phyloP scores from a whole-genome alignment of 2,113 vertebrate species.

The Scomber colias region DNA sequence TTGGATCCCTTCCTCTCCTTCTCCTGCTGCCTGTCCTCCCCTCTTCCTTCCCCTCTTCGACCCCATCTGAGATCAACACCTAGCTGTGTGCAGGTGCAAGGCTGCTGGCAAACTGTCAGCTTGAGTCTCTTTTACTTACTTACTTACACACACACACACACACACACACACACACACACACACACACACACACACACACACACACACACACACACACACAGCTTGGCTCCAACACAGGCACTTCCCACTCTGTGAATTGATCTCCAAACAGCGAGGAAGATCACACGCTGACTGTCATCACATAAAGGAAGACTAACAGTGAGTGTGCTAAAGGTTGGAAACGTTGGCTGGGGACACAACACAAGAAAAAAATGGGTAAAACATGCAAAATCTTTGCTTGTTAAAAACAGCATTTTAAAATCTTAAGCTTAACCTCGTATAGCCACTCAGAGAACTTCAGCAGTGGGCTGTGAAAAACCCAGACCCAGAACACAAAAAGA shows the following conservation, averaged over 20 bases:
- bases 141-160: conserved; percentile 63
- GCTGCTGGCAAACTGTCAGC: conserved; percentile 82
- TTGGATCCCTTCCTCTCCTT: conserved; percentile 52
- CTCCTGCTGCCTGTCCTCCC: conserved; percentile 43
- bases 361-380: conserved; percentile 10
- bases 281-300: conserved; percentile 74
- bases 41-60: conserved; percentile 22
- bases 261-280: conserved; percentile 67
- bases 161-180: conserved; percentile 33
- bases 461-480: not conserved
- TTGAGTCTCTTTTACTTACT: conserved; percentile 74
- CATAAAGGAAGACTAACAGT: conserved; percentile 53
- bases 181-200: conserved; percentile 31
- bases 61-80: conserved; percentile 74
- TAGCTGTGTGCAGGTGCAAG: conserved; percentile 81
- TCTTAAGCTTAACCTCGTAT: not conserved
- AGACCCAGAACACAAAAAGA: not conserved
- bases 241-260: conserved; percentile 65
- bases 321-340: conserved; percentile 58
- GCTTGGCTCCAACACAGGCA: conserved; percentile 60
- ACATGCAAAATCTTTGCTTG: not conserved
- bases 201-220: conserved; percentile 32
- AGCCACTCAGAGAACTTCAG: not conserved
- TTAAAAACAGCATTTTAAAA: conserved; percentile 1
- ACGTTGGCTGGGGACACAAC: conserved; percentile 50